Conservation (phyloP, 35 echinoderm and acorn worm genomes). For the Strongylocentrotus purpuratus region DNA sequence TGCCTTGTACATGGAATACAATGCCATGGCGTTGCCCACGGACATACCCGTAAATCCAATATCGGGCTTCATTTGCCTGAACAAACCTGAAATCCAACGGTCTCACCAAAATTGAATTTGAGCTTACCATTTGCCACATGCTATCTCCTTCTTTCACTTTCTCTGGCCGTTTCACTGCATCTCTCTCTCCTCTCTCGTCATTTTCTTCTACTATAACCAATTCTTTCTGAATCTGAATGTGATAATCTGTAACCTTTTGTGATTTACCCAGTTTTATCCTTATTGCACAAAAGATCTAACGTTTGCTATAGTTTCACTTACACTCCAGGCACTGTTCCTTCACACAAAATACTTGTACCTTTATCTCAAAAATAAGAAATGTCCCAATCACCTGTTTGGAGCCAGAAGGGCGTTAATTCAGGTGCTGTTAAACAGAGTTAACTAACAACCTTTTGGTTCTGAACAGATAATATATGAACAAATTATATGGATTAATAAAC, state of each 20-base stretch:
- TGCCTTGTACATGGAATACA: constrained; percentile 33
- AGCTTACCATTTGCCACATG: constrained; percentile 1
- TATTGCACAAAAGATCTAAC: background rate
- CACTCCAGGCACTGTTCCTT: background rate
- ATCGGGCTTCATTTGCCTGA: constrained; percentile 20
- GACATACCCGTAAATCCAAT: constrained; percentile 53
- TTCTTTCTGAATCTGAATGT: background rate
- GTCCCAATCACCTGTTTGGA: no score
- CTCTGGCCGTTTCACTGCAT: background rate
- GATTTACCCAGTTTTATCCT: background rate
- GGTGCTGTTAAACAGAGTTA: no score
- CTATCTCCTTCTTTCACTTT: constrained; percentile 7
- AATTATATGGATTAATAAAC: no score
- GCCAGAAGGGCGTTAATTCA: no score
- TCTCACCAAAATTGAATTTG: constrained; percentile 48
- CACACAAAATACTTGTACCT: background rate
- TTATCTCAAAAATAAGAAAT: background rate
- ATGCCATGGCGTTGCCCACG: constrained; percentile 40
- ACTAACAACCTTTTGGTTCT: no score
- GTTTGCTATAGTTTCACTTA: background rate
- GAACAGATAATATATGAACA: no score
- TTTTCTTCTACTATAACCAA: constrained; percentile 11
- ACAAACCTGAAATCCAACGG: constrained; percentile 3
- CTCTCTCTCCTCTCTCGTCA: background rate
- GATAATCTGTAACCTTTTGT: background rate